phyloP scores from a whole-genome alignment of 1,140 invertebrate genomes.

The Hyles vespertilio region DNA sequence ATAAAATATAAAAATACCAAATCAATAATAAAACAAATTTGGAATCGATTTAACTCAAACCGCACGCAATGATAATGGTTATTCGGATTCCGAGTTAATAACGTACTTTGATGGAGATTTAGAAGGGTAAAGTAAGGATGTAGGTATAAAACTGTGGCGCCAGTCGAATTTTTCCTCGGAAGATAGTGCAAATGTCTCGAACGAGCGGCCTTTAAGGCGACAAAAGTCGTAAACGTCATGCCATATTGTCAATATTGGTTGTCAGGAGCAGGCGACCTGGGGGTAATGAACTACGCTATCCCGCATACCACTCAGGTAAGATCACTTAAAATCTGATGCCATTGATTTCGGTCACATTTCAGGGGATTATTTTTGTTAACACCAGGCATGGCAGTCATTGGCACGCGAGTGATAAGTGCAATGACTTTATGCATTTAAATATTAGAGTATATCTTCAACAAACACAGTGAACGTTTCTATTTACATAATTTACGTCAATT shows the following conservation, averaged over 20 bases:
- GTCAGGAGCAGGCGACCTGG: slow-evolving; percentile 16
- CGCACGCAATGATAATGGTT: background rate
- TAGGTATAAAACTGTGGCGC: slow-evolving; percentile 15
- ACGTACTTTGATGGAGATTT: slow-evolving; percentile 4
- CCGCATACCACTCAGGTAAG: slow-evolving; percentile 27
- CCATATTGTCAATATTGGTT: slow-evolving; percentile 35
- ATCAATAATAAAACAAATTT: background rate
- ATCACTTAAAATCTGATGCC: slow-evolving; percentile 14
- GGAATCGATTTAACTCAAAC: background rate
- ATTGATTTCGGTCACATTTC: background rate
- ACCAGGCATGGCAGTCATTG: too few species aligned
- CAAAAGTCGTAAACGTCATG: slow-evolving; percentile 31
- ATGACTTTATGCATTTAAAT: too few species aligned
- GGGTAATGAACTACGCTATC: slow-evolving; percentile 32
- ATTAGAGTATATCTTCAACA: too few species aligned
- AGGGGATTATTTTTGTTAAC: too few species aligned
- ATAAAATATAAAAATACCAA: background rate
- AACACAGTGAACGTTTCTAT: too few species aligned
- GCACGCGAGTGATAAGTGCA: too few species aligned
- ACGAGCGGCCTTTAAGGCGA: slow-evolving; percentile 12
- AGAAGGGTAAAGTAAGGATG: slow-evolving; percentile 9
- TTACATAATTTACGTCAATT: too few species aligned
- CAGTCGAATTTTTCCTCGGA: slow-evolving; percentile 9
- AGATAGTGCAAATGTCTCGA: slow-evolving; percentile 3
- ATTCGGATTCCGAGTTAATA: background rate